A percentile compares a stretch with the other conserved stretches of the same genome.
These are phyloP conservation scores for Caenorhabditis becei DNA, from an alignment of 2,888 invertebrate species.

Conservation along the genomic window DNA sequence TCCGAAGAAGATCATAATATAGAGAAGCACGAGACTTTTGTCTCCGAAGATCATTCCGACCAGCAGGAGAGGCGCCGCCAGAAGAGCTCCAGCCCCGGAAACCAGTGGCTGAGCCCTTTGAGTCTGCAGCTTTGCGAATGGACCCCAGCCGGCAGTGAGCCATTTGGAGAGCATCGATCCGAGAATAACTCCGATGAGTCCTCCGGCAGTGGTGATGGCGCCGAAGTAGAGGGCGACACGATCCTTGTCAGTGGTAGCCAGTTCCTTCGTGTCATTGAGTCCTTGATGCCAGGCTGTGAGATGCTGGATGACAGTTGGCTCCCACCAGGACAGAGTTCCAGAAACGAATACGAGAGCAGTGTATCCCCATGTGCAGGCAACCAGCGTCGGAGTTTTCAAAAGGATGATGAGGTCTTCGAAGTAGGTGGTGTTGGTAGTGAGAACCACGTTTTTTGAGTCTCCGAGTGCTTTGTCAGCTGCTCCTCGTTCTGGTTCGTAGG, in stretches of 20 bases:
- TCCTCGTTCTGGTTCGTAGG: slow-evolving; percentile 78
- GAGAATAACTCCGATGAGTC: slow-evolving; percentile 92
- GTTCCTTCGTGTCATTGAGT: slow-evolving; percentile 58
- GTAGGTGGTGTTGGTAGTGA: slow-evolving; percentile 42
- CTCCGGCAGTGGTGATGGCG: slow-evolving; percentile 92
- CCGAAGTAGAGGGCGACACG: slow-evolving; percentile 90
- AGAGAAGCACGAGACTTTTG: slow-evolving; percentile 60
- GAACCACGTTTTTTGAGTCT: slow-evolving; percentile 29
- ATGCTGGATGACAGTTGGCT: slow-evolving; percentile 74
- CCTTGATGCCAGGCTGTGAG: slow-evolving; percentile 66
- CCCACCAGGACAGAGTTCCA: slow-evolving; percentile 87
- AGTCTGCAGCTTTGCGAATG: slow-evolving; percentile 64
- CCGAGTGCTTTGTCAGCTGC: slow-evolving; percentile 67
- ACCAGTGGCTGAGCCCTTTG: slow-evolving; percentile 85
- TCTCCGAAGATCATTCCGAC: slow-evolving; percentile 66
- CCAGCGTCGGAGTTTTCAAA: slow-evolving; percentile 88
- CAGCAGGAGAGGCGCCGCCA: slow-evolving; percentile 87
- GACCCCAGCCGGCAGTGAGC: slow-evolving; percentile 61
- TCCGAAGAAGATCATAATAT: slow-evolving; percentile 83
- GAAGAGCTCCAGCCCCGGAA: slow-evolving; percentile 91
- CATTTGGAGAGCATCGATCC: slow-evolving; percentile 88
- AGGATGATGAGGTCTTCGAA: slow-evolving; percentile 53
- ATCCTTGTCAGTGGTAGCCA: slow-evolving; percentile 52
- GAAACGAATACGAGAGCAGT: slow-evolving; percentile 99
- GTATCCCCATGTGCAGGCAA: slow-evolving; percentile 94